Evolutionary conservation across 2,888 invertebrate genomes (phyloP).

Genomic region (Augochlorella aurata): DNA sequence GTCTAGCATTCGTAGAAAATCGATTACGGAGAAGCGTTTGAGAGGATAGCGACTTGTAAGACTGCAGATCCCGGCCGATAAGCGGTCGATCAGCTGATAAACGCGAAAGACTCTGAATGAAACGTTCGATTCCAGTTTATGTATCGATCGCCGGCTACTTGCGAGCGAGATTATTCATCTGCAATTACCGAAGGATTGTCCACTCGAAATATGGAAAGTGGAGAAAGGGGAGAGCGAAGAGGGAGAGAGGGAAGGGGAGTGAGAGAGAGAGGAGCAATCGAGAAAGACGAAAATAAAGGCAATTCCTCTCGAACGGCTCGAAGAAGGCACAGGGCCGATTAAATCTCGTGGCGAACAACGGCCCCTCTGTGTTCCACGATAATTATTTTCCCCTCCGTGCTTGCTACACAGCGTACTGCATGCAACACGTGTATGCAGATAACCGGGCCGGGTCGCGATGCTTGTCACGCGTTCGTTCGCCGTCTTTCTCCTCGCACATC

Average conservation of each 20-base stretch:
- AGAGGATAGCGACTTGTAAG: background rate
- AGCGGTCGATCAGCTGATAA: background rate
- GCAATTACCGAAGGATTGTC: background rate
- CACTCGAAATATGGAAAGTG: background rate
- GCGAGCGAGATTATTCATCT: background rate
- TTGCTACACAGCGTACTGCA: constrained; percentile 31
- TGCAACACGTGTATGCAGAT: constrained; percentile 59
- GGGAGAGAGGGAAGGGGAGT: too few relatives aligned
- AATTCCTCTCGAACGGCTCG: constrained; percentile 23
- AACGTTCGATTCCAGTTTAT: background rate
- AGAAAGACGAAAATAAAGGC: background rate
- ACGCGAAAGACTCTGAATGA: background rate
- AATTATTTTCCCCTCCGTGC: constrained; percentile 60
- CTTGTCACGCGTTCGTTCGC: constrained; percentile 55
- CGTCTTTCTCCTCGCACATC: constrained; percentile 48
- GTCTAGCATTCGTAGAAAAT: background rate
- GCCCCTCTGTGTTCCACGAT: constrained; percentile 49
- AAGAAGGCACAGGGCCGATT: constrained; percentile 22
- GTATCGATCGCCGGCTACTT: background rate
- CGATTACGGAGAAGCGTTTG: background rate
- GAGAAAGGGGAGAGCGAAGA: too few relatives aligned
- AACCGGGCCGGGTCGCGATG: constrained; percentile 44
- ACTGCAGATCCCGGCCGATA: background rate
- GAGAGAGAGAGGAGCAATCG: background rate
- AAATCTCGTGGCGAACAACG: constrained; percentile 54